These are phyloP conservation scores for Mamestra brassicae DNA, from an alignment of 2,888 invertebrate species.

Conservation along the genomic window DNA sequence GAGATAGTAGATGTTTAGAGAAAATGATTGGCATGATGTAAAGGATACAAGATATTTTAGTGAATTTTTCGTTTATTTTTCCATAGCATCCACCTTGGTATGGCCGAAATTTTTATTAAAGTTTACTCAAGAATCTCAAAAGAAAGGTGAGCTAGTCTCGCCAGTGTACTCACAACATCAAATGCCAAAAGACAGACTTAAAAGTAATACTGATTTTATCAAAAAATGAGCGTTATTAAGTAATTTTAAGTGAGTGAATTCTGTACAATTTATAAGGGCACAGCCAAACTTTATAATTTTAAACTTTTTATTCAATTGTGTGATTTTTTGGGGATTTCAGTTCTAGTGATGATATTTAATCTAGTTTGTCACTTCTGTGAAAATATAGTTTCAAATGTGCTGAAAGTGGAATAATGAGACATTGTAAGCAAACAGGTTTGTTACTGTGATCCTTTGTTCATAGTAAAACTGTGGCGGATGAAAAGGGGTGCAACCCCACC, in stretches of 20 bases:
- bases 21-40: background rate
- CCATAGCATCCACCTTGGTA: background rate
- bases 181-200: slow-evolving; percentile 43
- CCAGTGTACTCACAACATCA: slow-evolving; percentile 21
- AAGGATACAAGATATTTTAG: background rate
- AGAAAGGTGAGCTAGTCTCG: background rate
- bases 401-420: background rate
- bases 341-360: slow-evolving; percentile 13
- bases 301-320: slow-evolving; percentile 6
- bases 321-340: slow-evolving; percentile 20
- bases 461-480: no score
- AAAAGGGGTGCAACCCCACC: no score
- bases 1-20: background rate
- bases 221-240: slow-evolving; percentile 40
- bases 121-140: background rate
- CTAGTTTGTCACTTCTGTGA: background rate
- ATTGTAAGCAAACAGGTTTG: background rate
- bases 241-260: slow-evolving; percentile 21
- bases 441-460: background rate
- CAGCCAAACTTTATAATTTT: slow-evolving; percentile 49
- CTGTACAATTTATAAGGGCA: slow-evolving; percentile 42
- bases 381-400: slow-evolving; percentile 14
- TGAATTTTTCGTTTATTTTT: no score
- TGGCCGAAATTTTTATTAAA: background rate
- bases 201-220: slow-evolving; percentile 49